Evolutionary conservation across 2,113 vertebrate species (phyloP), one percentile per base, ranked within the genome.

Genomic region (Indicator maculatus): DNA sequence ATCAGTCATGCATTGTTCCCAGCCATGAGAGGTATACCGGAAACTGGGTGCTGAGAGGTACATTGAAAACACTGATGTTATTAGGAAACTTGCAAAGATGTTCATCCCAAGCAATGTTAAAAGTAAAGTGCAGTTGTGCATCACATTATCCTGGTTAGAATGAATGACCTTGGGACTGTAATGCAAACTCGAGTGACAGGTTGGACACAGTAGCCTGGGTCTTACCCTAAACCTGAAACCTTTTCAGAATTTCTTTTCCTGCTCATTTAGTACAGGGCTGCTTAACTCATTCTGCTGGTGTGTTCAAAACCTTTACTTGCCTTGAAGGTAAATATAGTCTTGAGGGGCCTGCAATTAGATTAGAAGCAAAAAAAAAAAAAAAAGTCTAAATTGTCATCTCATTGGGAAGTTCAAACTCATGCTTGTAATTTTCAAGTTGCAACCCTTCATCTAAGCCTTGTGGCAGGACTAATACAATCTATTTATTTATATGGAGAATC

Each of bases 161-260:
- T 33, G n/a, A 85, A 50, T 73, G 41, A 84, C 84, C 73, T 77
- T 69, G 47, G 60, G 60, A 65, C 17, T 74, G 6, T 39, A 81
- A 90, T 33, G 47, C 85, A 56, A 66, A 77, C 44, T 69, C 88
- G 91, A 96, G 63, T 77, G 85, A 67, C 65, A 92, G 26, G 44
- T 36, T 83, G 45, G 61, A 83, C 28, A 66, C 14, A 31, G 58
- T 53, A 94, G 65, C 63, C 36, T 74, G 44, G 10, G 14, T 81
- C 58, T 78, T 44, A 69, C 41, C 27, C 58, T 88, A 89, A 86
- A 83, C 16, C 36, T 91, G 76, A 96, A 96, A 92, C 12, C 4
- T 59, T 91, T 92, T 87, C 28, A 78, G 47, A 87, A 77, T 75
- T 83, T 45, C 24, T 73, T 5, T 12, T 50, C 6, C 24, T 41